phyloP scores from a whole-genome alignment of 2,113 vertebrate genomes.

The Corythornis vintsioides region DNA sequence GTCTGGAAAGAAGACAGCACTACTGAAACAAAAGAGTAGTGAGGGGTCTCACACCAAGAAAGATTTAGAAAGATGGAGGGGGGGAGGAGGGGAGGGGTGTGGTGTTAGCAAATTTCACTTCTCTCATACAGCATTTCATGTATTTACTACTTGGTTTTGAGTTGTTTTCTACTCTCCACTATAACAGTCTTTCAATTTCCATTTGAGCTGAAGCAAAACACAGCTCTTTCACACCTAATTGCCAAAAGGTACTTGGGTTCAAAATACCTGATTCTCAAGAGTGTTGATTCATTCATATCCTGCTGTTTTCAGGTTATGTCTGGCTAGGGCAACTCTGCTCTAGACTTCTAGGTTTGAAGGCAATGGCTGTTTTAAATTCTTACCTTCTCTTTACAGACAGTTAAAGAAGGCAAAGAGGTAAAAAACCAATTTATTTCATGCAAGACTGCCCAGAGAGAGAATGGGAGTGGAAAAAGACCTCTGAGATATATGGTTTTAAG shows the following conservation, averaged over 20 bases:
- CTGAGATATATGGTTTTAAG: not conserved
- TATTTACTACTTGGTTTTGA: not conserved
- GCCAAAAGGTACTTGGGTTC: not conserved
- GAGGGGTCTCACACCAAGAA: not conserved
- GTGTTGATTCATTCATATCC: not conserved
- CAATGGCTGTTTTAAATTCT: not conserved
- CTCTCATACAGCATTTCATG: not conserved
- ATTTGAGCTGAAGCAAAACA: not conserved
- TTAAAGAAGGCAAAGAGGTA: not conserved
- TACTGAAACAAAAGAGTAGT: not conserved
- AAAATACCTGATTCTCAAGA: not conserved
- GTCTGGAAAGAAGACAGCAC: conserved; percentile 29
- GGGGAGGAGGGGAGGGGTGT: too few species aligned
- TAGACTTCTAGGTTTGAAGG: not conserved
- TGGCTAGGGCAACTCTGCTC: not conserved
- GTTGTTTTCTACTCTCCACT: not conserved
- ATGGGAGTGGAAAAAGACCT: not conserved
- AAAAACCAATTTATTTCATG: not conserved
- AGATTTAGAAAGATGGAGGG: not conserved
- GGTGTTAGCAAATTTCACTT: not conserved
- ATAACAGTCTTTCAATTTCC: not conserved
- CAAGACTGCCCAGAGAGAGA: not conserved
- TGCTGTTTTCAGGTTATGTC: not conserved
- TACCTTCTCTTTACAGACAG: not conserved
- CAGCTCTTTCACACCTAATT: not conserved